Conservation (phyloP, 30 jellyfish, hydroid and myxozoan genomes). For the Rhopilema esculentum region DNA sequence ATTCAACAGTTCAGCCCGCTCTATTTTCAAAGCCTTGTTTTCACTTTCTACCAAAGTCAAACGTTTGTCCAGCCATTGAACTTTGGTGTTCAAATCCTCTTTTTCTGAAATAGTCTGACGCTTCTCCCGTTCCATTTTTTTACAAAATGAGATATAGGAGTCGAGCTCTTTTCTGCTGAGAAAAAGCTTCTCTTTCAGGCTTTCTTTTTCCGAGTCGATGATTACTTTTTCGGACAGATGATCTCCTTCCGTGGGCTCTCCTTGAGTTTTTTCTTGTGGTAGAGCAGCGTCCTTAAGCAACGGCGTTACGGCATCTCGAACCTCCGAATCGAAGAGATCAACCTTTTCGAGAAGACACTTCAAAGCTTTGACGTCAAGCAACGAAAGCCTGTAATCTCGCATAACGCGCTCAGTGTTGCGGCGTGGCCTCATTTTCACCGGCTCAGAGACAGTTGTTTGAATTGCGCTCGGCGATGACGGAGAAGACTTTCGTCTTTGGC, state of each 20-base stretch:
- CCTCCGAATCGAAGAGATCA: conserved; percentile 81
- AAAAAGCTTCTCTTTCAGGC: conserved; percentile 85
- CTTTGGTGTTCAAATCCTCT: conserved; percentile 91
- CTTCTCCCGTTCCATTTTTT: conserved; percentile 97
- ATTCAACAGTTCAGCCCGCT: conserved; percentile 87
- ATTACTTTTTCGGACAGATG: conserved; percentile 78
- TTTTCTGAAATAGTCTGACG: conserved; percentile 95
- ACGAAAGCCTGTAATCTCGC: conserved; percentile 90
- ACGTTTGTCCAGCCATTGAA: conserved; percentile 97
- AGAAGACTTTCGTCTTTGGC: conserved; percentile 53
- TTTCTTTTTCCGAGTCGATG: conserved; percentile 83
- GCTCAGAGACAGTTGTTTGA: conserved; percentile 11
- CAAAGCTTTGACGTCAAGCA: conserved; percentile 86
- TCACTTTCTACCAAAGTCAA: conserved; percentile 85
- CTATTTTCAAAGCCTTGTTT: conserved; percentile 84
- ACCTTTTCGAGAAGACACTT: conserved; percentile 82
- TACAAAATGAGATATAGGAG: conserved; percentile 93
- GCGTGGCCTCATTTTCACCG: conserved; percentile 73
- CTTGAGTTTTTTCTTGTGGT: conserved; percentile 38
- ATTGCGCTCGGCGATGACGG: conserved; percentile 28
- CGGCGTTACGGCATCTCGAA: conserved; percentile 85
- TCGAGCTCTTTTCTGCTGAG: conserved; percentile 95
- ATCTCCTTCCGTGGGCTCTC: conserved; percentile 60
- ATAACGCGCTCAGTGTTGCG: conserved; percentile 89
- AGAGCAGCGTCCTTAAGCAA: conserved; percentile 62